These are phyloP conservation scores for Phallusia fumigata DNA, from an alignment of 23 tunicate species.

Conservation along the genomic window DNA sequence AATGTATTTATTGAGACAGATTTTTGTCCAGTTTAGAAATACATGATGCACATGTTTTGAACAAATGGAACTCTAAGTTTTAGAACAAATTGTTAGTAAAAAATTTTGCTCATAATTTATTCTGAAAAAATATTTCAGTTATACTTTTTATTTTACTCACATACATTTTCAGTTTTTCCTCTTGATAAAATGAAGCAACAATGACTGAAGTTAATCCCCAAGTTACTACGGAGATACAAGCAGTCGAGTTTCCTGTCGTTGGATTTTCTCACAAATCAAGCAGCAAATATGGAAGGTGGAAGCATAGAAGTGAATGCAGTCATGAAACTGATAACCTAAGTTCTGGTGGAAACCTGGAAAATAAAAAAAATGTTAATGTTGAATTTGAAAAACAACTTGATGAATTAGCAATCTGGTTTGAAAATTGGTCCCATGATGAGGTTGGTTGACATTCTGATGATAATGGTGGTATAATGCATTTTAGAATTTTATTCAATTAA, in stretches of 20 bases:
- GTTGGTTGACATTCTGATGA: background rate
- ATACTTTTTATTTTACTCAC: too few relatives aligned
- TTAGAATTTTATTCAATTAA: too few relatives aligned
- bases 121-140: too few relatives aligned
- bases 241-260: constrained; percentile 2
- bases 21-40: too few relatives aligned
- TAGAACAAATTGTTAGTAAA: too few relatives aligned
- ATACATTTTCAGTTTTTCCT: too few relatives aligned
- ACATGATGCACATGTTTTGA: too few relatives aligned
- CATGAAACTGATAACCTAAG: background rate
- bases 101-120: too few relatives aligned
- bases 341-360: background rate
- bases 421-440: constrained; percentile 70
- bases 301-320: background rate
- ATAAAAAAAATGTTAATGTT: constrained; percentile 12
- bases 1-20: too few relatives aligned
- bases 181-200: background rate
- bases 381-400: constrained; percentile 69
- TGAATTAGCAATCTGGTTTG: constrained; percentile 77
- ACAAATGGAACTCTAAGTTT: too few relatives aligned
- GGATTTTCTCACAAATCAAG: background rate
- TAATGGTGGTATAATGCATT: too few relatives aligned
- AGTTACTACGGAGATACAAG: background rate
- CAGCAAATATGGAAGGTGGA: background rate
- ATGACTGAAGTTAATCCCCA: background rate